Conservation (phyloP, 2,113 vertebrate genomes). For the Ceratotherium simum region DNA sequence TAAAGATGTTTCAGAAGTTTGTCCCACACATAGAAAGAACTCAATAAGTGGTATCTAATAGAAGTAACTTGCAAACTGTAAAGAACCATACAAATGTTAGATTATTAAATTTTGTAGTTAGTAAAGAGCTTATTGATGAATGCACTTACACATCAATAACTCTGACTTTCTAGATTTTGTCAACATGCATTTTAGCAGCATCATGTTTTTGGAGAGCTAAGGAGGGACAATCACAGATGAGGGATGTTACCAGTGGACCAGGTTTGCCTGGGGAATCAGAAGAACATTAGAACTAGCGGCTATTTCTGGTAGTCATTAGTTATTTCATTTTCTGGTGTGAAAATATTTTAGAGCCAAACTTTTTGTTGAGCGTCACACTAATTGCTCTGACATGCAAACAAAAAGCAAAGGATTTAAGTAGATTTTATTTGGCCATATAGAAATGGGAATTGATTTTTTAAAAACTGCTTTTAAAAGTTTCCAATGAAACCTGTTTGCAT, state of each 20-base stretch:
- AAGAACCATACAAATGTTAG: background rate
- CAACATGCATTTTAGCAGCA: background rate
- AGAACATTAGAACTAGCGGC: background rate
- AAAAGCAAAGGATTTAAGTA: background rate
- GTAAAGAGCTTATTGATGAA: background rate
- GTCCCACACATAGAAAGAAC: background rate
- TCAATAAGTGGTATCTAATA: background rate
- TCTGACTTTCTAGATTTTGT: background rate
- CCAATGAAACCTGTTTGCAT: background rate
- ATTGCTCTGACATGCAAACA: background rate
- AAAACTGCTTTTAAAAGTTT: background rate
- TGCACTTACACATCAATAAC: background rate
- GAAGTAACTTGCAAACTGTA: background rate
- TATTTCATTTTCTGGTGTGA: background rate
- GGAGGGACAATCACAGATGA: background rate
- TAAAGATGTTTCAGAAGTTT: background rate
- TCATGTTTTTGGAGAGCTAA: background rate
- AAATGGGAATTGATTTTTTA: background rate
- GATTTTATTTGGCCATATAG: background rate
- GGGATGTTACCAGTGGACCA: background rate
- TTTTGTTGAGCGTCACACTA: background rate
- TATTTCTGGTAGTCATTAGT: background rate
- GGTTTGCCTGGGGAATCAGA: background rate
- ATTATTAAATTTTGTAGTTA: background rate
- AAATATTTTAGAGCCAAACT: background rate